phyloP scores from a whole-genome alignment of 2,888 invertebrate genomes.

The Agrochola lychnidis region DNA sequence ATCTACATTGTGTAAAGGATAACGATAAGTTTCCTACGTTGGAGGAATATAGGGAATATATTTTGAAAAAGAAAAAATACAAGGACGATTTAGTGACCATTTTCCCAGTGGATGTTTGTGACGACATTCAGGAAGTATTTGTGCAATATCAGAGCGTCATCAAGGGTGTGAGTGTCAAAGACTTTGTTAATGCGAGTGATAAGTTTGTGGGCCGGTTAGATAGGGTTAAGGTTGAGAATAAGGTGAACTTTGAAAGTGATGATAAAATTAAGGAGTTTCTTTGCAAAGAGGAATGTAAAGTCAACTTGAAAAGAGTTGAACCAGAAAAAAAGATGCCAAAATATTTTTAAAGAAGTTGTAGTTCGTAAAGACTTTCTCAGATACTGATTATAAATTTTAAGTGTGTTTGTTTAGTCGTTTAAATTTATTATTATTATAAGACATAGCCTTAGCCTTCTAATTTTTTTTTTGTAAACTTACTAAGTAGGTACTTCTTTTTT shows the following conservation, averaged over 20 bases:
- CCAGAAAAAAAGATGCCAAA: too few relatives aligned
- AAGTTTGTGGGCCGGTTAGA: conserved; percentile 9
- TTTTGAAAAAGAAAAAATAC: conserved; percentile 33
- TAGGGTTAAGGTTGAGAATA: conserved; percentile 22
- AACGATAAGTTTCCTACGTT: conserved; percentile 25
- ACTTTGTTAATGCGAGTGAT: not conserved
- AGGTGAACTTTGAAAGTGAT: conserved; percentile 25
- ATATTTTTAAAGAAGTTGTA: not conserved
- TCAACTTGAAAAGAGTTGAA: conserved; percentile 28
- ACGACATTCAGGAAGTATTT: conserved; percentile 4
- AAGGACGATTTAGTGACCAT: conserved; percentile 32
- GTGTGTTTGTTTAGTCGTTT: not conserved
- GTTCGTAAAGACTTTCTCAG: not conserved
- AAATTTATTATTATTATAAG: not conserved
- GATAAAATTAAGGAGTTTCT: conserved; percentile 3
- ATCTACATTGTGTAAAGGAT: conserved; percentile 20
- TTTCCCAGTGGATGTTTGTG: conserved; percentile 15
- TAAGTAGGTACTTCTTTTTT: not conserved
- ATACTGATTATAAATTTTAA: conserved; percentile 2
- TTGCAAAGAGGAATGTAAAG: conserved; percentile 26
- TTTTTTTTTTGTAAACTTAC: too few relatives aligned
- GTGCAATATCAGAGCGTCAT: conserved; percentile 11
- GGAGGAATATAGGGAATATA: conserved; percentile 17
- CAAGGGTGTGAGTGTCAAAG: not conserved
- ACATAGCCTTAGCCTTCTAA: not conserved